Percentiles rank a stretch among this genome's conserved stretches.
phyloP scores from a whole-genome alignment of 2,888 invertebrate genomes.

The Asteroscopus sphinx region DNA sequence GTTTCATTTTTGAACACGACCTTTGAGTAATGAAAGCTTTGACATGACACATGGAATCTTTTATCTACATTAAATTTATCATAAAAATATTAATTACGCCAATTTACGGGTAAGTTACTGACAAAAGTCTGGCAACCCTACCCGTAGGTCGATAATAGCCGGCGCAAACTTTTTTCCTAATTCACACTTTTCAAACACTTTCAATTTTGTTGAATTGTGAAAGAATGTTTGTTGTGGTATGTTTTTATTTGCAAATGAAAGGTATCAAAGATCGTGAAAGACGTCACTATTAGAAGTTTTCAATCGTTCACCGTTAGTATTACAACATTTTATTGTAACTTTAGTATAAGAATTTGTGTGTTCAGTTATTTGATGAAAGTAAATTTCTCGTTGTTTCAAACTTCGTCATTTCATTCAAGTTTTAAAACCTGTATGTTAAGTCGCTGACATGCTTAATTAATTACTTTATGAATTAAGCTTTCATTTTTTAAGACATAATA shows the following conservation, averaged over 20 bases:
- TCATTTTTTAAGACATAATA: no score
- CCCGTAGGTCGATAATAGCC: slow-evolving; percentile 35
- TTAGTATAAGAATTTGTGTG: neutral
- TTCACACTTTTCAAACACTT: slow-evolving; percentile 76
- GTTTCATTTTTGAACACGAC: no score
- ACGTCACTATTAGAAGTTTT: slow-evolving; percentile 30
- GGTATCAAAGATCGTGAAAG: slow-evolving; percentile 34
- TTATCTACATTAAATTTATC: neutral
- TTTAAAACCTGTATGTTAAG: slow-evolving; percentile 1
- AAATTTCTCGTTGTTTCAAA: slow-evolving; percentile 8
- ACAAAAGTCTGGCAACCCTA: slow-evolving; percentile 42
- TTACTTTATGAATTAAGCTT: no score
- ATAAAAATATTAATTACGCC: neutral
- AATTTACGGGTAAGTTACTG: neutral
- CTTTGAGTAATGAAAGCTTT: no score
- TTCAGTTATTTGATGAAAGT: slow-evolving; percentile 16
- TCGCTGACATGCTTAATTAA: no score
- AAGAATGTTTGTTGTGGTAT: slow-evolving; percentile 59
- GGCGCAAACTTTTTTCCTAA: slow-evolving; percentile 67
- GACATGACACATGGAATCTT: no score
- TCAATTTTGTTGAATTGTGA: slow-evolving; percentile 73
- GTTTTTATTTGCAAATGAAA: slow-evolving; percentile 47
- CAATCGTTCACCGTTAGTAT: slow-evolving; percentile 21
- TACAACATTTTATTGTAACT: slow-evolving; percentile 23
- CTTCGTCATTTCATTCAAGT: slow-evolving; percentile 22